phyloP scores from a whole-genome alignment of 30 jellyfish, hydroid and myxozoan species.

The Aurelia aurita region DNA sequence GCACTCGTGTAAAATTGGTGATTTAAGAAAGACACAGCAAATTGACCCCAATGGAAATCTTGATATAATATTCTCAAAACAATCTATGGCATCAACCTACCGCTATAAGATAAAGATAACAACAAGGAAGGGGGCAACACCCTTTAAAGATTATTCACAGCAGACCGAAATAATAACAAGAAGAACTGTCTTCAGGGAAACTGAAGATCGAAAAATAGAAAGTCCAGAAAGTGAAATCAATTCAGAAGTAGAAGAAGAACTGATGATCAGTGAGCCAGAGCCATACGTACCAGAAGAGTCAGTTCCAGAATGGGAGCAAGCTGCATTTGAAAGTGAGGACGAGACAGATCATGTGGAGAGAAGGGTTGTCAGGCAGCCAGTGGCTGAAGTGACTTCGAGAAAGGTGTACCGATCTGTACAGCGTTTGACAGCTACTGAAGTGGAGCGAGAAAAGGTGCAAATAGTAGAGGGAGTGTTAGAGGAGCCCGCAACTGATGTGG shows the following conservation, averaged over 20 bases:
- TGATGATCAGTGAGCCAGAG: slow-evolving; percentile 39
- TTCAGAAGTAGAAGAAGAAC: slow-evolving; percentile 16
- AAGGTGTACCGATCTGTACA: slow-evolving; percentile 65
- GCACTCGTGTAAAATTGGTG: not conserved
- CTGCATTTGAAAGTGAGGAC: slow-evolving; percentile 14
- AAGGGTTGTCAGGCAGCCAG: slow-evolving; percentile 31
- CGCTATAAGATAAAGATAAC: not conserved
- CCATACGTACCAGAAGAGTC: slow-evolving; percentile 27
- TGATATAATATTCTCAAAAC: not conserved
- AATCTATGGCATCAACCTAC: not conserved
- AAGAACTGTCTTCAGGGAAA: slow-evolving; percentile 6
- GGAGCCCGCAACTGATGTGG: slow-evolving; percentile 63
- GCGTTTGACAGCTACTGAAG: slow-evolving; percentile 63
- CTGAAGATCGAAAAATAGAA: not conserved
- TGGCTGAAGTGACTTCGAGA: slow-evolving; percentile 66
- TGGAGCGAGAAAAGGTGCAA: slow-evolving; percentile 44
- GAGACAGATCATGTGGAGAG: slow-evolving; percentile 22
- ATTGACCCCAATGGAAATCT: slow-evolving; percentile 23
- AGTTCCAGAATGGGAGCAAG: slow-evolving; percentile 13
- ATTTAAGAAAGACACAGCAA: slow-evolving; percentile 1
- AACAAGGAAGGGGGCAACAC: not conserved
- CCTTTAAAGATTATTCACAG: not conserved
- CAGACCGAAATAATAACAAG: not conserved
- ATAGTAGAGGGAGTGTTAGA: slow-evolving; percentile 64
- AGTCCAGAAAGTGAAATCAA: not conserved